phyloP scores from a whole-genome alignment of 2,113 vertebrate species.

The Embiotoca jacksoni region DNA sequence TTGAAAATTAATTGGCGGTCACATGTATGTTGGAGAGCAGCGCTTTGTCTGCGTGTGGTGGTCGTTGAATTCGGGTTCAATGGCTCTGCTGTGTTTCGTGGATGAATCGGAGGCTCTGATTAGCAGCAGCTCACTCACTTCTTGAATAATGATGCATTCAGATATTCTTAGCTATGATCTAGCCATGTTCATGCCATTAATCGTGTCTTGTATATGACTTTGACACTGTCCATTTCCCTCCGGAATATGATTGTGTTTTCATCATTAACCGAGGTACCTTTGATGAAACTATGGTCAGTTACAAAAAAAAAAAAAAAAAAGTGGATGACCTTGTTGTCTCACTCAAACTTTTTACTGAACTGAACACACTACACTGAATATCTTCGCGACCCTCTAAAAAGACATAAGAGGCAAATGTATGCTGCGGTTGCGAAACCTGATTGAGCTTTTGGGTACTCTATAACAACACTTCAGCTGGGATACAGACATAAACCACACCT shows the following conservation, averaged over 20 bases:
- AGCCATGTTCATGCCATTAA: background rate
- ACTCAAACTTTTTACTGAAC: background rate
- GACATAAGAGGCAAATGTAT: background rate
- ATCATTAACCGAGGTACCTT: too few relatives aligned
- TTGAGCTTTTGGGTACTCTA: too few relatives aligned
- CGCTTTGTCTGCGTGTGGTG: constrained; percentile 2
- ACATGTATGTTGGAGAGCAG: constrained; percentile 52
- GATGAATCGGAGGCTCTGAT: background rate
- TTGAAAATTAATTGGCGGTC: constrained; percentile 48
- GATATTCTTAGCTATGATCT: background rate
- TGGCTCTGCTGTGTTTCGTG: background rate
- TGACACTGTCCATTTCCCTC: too few relatives aligned
- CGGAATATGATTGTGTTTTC: too few relatives aligned
- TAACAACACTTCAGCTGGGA: too few relatives aligned
- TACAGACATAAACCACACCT: too few relatives aligned
- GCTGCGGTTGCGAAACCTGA: background rate
- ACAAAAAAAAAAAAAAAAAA: too few relatives aligned
- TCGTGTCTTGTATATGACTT: background rate
- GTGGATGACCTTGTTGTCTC: too few relatives aligned
- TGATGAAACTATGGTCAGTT: too few relatives aligned
- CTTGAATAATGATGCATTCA: background rate
- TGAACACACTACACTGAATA: background rate
- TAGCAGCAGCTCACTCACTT: background rate
- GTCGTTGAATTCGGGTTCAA: constrained; percentile 12
- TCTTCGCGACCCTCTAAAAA: background rate